A percentile compares a stretch with the other conserved stretches of the same genome.
These are phyloP conservation scores for Eurois occulta DNA, from an alignment of 2,888 invertebrate species.

Conservation along the genomic window DNA sequence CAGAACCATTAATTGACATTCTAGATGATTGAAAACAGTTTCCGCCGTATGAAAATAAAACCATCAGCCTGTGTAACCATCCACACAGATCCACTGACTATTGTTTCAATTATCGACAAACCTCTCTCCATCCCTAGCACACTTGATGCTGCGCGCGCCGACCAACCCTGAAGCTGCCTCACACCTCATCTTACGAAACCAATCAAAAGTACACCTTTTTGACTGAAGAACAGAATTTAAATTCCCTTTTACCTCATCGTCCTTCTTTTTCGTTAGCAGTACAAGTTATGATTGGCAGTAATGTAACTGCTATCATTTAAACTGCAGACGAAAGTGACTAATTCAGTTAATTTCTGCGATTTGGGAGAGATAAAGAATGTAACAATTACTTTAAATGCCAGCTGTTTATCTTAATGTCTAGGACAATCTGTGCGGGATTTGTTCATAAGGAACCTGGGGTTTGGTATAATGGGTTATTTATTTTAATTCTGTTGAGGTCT, in stretches of 20 bases:
- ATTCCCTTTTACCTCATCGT: conserved; percentile 45
- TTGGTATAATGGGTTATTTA: conserved; percentile 1
- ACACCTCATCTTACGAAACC: conserved; percentile 77
- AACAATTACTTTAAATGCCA: conserved; percentile 39
- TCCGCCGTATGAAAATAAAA: background rate
- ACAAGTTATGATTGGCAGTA: conserved; percentile 75
- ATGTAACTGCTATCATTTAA: conserved; percentile 55
- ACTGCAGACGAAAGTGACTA: conserved; percentile 23
- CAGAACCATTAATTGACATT: background rate
- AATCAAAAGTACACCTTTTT: conserved; percentile 70
- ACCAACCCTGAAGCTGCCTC: conserved; percentile 73
- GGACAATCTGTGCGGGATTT: conserved; percentile 8
- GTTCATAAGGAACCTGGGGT: background rate
- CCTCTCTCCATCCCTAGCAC: conserved; percentile 72
- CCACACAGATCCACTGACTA: background rate
- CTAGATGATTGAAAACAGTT: background rate
- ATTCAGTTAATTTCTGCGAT: conserved; percentile 44
- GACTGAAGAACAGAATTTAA: conserved; percentile 55
- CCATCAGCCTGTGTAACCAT: background rate
- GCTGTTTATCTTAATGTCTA: conserved; percentile 17
- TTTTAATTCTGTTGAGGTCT: background rate
- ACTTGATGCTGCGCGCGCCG: conserved; percentile 86
- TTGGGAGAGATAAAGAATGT: conserved; percentile 27
- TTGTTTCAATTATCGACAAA: conserved; percentile 56
- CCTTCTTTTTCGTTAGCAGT: conserved; percentile 68